Evolutionary conservation across 2,888 invertebrate species (phyloP).

Genomic region (Cyclophora albipunctata): DNA sequence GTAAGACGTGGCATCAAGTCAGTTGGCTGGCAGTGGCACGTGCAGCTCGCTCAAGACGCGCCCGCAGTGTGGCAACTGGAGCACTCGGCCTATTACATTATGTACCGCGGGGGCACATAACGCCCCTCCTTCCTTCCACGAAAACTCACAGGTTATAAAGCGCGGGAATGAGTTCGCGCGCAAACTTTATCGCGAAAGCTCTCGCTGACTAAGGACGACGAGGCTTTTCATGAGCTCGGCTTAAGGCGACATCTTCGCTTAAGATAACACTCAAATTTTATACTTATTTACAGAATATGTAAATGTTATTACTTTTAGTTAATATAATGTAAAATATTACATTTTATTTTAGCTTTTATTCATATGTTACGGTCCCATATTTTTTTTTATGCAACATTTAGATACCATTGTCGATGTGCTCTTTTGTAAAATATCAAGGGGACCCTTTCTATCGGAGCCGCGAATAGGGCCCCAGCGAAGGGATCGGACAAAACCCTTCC

Average conservation of each 20-base stretch:
- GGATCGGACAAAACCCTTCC: slow-evolving; percentile 51
- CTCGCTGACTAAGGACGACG: slow-evolving; percentile 30
- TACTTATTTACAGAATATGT: slow-evolving; percentile 9
- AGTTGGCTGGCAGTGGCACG: no score
- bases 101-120: slow-evolving; percentile 44
- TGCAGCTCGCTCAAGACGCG: slow-evolving; percentile 18
- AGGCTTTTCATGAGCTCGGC: slow-evolving; percentile 46
- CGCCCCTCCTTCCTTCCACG: slow-evolving; percentile 36
- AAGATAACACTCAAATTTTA: slow-evolving; percentile 15
- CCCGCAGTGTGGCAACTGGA: slow-evolving; percentile 42
- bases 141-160: slow-evolving; percentile 60
- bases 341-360: no score
- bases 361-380: no score
- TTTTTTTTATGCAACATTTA: slow-evolving; percentile 9
- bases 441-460: slow-evolving; percentile 39
- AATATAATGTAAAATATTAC: no score
- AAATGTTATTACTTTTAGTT: background rate
- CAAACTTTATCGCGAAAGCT: slow-evolving; percentile 58
- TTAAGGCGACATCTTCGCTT: slow-evolving; percentile 19
- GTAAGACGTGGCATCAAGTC: no score
- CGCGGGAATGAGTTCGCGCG: slow-evolving; percentile 69
- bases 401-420: background rate
- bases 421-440: slow-evolving; percentile 45
- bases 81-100: slow-evolving; percentile 48
- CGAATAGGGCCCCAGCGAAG: slow-evolving; percentile 37